A percentile compares a stretch with the other conserved stretches of the same genome.
Evolutionary conservation across 1,140 invertebrate genomes (phyloP).

Genomic region (Mercenaria mercenaria): DNA sequence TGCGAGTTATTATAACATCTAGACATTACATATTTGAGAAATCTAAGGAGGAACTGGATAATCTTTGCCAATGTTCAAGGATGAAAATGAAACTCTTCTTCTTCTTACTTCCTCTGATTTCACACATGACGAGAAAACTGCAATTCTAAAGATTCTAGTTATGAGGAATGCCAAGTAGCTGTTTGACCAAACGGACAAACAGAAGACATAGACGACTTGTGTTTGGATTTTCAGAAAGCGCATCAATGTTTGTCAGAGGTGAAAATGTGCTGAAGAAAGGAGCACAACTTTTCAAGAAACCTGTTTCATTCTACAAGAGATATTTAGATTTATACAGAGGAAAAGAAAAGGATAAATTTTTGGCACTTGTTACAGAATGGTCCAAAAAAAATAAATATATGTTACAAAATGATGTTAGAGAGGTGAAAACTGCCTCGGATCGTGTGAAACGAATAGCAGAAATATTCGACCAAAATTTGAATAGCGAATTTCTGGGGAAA

Average conservation of each 20-base stretch:
- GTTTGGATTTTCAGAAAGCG: slow-evolving; percentile 31
- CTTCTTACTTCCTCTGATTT: background rate
- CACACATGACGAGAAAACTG: background rate
- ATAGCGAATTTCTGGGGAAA: background rate
- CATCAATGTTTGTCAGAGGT: background rate
- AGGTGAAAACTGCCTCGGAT: background rate
- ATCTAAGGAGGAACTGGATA: background rate
- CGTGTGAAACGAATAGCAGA: background rate
- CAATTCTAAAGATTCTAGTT: background rate
- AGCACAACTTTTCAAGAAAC: slow-evolving; percentile 16
- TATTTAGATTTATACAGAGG: slow-evolving; percentile 9
- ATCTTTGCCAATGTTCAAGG: background rate
- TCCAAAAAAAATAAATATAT: background rate
- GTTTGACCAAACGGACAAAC: background rate
- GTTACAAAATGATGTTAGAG: background rate
- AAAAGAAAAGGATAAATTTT: slow-evolving; percentile 29
- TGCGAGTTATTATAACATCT: too few relatives aligned
- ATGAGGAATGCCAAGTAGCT: background rate
- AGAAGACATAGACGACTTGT: too few relatives aligned
- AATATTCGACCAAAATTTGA: background rate
- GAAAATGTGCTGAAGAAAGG: background rate
- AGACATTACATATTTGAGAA: too few relatives aligned
- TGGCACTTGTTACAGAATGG: slow-evolving; percentile 8
- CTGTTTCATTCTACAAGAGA: background rate
- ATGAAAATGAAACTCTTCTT: background rate